Evolutionary conservation across 1,140 invertebrate species (phyloP).

Genomic region (Drosophila subobscura): DNA sequence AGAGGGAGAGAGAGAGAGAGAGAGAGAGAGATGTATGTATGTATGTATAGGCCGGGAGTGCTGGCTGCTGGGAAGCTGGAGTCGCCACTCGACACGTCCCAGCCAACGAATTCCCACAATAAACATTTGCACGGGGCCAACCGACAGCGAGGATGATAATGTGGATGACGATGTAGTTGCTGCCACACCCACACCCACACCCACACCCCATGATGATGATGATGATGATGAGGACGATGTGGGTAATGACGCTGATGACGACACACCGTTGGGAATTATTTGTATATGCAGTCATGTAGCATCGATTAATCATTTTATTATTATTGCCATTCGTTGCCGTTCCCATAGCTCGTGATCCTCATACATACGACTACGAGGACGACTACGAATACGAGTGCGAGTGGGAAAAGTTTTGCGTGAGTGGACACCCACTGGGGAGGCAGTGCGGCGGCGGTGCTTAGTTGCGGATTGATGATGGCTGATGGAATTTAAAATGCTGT

Average conservation of each 20-base stretch:
- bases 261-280: conserved; percentile 78
- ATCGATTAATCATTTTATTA: conserved; percentile 83
- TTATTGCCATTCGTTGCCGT: conserved; percentile 71
- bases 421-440: neutral
- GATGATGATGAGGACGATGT: conserved; percentile 37
- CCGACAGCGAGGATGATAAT: conserved; percentile 59
- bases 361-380: conserved; percentile 55
- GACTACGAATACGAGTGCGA: conserved; percentile 9
- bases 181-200: neutral
- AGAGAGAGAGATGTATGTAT: conserved; percentile 3
- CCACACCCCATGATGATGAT: conserved; percentile 25
- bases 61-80: conserved; percentile 16
- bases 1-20: neutral
- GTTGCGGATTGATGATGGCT: neutral
- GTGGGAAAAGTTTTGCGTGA: conserved; percentile 15
- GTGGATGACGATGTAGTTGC: conserved; percentile 54
- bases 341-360: conserved; percentile 76
- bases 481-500: conserved; percentile 24
- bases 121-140: conserved; percentile 72
- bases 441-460: too few relatives aligned
- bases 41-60: neutral
- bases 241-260: conserved; percentile 71
- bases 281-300: conserved; percentile 81
- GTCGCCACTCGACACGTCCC: conserved; percentile 57
- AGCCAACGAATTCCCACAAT: conserved; percentile 74